Percentiles rank a stretch among this genome's conserved stretches.
Conservation (phyloP, 1,140 invertebrate species). For the Spodoptera frugiperda region DNA sequence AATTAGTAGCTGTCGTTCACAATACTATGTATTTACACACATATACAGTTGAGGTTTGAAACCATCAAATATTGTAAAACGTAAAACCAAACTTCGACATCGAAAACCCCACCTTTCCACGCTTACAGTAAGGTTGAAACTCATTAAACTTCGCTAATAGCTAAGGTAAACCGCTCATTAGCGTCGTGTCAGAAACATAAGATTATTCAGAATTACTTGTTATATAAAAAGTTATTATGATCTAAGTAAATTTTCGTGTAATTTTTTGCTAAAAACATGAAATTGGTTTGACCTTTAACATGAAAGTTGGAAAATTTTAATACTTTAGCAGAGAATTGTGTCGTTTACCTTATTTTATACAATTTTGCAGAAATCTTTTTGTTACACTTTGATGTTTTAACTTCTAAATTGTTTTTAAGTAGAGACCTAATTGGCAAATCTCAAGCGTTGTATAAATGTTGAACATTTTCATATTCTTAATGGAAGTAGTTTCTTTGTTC, state of each 20-base stretch:
- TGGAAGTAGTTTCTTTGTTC: no score
- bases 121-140: constrained; percentile 10
- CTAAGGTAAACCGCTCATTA: constrained; percentile 22
- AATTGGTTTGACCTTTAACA: constrained; percentile 1
- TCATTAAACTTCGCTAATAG: constrained; percentile 24
- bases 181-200: constrained; percentile 19
- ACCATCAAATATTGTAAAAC: constrained; percentile 7
- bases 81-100: neutral
- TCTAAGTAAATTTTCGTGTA: constrained; percentile 16
- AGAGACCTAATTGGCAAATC: no score
- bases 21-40: neutral
- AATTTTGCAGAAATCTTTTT: no score
- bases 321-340: neutral
- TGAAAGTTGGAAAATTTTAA: constrained; percentile 3
- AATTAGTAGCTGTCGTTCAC: constrained; percentile 6
- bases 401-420: no score
- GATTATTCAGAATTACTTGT: constrained; percentile 36
- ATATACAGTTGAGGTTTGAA: neutral
- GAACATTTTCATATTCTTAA: no score
- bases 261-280: constrained; percentile 13
- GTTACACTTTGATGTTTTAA: no score
- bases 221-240: constrained; percentile 19
- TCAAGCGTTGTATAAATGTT: no score
- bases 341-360: no score
- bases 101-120: constrained; percentile 1